phyloP scores from a whole-genome alignment of 2,888 invertebrate genomes.

The Aleiodes testaceus region DNA sequence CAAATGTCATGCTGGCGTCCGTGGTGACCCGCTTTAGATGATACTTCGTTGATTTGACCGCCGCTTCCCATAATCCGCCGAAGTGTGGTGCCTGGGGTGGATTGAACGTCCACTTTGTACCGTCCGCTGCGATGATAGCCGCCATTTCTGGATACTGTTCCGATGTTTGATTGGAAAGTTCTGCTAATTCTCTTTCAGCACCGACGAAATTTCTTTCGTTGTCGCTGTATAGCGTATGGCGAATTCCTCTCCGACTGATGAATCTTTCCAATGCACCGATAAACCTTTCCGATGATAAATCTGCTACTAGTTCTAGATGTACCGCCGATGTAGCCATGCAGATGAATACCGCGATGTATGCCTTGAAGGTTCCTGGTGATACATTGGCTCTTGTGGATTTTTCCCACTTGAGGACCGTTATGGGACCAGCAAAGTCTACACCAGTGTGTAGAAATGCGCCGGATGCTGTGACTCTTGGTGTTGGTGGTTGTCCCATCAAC shows the following conservation, averaged over 20 bases:
- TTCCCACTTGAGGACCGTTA: neutral
- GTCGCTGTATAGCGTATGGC: slow-evolving; percentile 48
- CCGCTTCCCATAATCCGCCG: slow-evolving; percentile 59
- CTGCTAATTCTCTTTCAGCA: slow-evolving; percentile 39
- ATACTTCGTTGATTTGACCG: neutral
- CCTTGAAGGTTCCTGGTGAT: too few relatives aligned
- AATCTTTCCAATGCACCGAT: slow-evolving; percentile 52
- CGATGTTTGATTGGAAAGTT: slow-evolving; percentile 12
- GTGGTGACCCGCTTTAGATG: slow-evolving; percentile 34
- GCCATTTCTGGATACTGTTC: neutral
- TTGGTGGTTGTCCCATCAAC: too few relatives aligned
- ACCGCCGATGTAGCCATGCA: slow-evolving; percentile 50
- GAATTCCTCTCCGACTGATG: slow-evolving; percentile 49
- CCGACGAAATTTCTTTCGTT: slow-evolving; percentile 56
- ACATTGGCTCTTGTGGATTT: too few relatives aligned
- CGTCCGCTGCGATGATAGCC: neutral
- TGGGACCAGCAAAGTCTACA: slow-evolving; percentile 34
- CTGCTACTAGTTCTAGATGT: slow-evolving; percentile 54
- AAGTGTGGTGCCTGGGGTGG: slow-evolving; percentile 55
- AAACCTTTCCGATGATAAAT: slow-evolving; percentile 52
- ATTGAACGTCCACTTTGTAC: slow-evolving; percentile 54
- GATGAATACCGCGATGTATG: neutral
- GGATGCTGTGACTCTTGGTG: neutral
- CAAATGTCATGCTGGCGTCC: slow-evolving; percentile 50
- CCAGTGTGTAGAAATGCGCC: neutral